A percentile compares a stretch with the other conserved stretches of the same genome.
Conservation (phyloP, 2,888 invertebrate genomes). For the Drosophila kambysellisi region DNA sequence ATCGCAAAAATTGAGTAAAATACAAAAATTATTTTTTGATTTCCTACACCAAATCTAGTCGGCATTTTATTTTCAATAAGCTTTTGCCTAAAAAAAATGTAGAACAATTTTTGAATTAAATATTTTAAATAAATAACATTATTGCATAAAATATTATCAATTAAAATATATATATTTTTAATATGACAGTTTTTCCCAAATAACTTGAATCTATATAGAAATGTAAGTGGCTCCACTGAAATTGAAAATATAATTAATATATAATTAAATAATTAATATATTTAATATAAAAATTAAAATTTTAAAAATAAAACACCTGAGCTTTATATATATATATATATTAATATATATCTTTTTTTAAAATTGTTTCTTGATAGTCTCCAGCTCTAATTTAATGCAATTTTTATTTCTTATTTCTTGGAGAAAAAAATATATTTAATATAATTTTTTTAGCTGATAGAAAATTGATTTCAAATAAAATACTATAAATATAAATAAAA, state of each 20-base stretch:
- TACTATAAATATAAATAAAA: not conserved
- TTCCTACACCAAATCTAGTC: slow-evolving; percentile 18
- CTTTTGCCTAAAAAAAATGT: not conserved
- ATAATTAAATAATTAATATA: too few species aligned
- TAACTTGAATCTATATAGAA: not conserved
- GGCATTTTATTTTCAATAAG: slow-evolving; percentile 2
- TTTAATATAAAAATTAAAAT: not conserved
- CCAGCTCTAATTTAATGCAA: not conserved
- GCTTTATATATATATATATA: not conserved
- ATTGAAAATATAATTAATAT: not conserved
- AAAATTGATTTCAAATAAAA: not conserved
- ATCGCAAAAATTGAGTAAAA: slow-evolving; percentile 50
- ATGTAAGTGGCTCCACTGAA: not conserved
- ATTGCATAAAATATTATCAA: not conserved
- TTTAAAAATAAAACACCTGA: not conserved
- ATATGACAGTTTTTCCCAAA: too few species aligned
- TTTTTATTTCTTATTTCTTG: not conserved
- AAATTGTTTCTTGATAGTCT: not conserved
- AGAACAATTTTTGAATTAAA: not conserved
- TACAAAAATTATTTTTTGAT: slow-evolving; percentile 50
- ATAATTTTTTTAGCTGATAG: not conserved
- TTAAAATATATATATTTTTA: not conserved
- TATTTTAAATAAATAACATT: not conserved
- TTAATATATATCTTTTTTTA: too few species aligned
- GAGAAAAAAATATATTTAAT: not conserved